These are phyloP conservation scores for Oligia latruncula DNA, from an alignment of 2,888 invertebrate species.

Conservation along the genomic window DNA sequence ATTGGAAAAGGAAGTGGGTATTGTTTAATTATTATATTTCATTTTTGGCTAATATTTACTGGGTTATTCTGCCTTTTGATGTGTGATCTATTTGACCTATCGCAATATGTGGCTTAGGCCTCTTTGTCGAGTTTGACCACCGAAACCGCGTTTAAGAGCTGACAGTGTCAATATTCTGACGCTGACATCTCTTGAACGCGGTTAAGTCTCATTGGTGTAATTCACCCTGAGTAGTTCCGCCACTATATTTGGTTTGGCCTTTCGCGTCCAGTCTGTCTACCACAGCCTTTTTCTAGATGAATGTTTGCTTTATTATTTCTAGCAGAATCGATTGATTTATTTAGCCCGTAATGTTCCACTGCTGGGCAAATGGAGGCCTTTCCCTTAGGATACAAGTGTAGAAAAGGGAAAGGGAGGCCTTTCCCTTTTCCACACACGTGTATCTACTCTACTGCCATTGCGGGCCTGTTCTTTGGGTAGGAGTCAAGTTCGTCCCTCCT, in stretches of 20 bases:
- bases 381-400: too few species aligned
- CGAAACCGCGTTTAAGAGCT: neutral
- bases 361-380: too few species aligned
- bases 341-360: too few species aligned
- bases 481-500: too few species aligned
- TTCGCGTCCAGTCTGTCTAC: neutral
- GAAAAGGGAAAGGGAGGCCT: too few species aligned
- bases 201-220: neutral
- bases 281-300: neutral
- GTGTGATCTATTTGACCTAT: neutral
- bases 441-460: too few species aligned
- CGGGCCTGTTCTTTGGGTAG: too few species aligned
- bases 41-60: constrained; percentile 12
- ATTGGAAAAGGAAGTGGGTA: constrained; percentile 48
- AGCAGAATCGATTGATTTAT: too few species aligned
- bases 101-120: too few species aligned
- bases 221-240: neutral
- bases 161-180: neutral
- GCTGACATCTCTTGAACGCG: neutral
- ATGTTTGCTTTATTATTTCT: too few species aligned
- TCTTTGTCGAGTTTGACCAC: neutral
- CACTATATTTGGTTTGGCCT: neutral
- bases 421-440: too few species aligned
- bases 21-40: constrained; percentile 32
- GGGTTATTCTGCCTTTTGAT: constrained; percentile 2